Evolutionary conservation across 2,888 invertebrate species (phyloP), one percentile per base, ranked within the genome.

Genomic region (Xylophagus ater): DNA sequence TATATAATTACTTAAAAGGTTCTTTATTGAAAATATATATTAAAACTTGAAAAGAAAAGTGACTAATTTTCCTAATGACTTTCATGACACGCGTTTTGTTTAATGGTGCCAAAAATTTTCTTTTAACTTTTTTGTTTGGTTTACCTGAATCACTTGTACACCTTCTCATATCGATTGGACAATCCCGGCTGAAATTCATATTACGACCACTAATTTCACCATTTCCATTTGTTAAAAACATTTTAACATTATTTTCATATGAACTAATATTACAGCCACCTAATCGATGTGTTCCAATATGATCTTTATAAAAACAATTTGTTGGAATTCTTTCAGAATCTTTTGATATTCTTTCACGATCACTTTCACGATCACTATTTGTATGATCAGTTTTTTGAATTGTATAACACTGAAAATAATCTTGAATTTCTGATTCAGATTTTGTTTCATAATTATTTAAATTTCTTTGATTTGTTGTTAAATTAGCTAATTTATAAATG

Each of bases 141-240:
- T 57, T 51, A 65, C 65, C 65, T 51, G 65, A 63, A 43, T 63
- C 64, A 46, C 54, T 58, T 24, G 55, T 55, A 47, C 64, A 65
- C 41, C 65, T 57, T 49, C 65, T 54, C 65, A 65, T 65, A 53
- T 65, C 65, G 15, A 65, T 51, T 15, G 58, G 57, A 47, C 45
- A 58, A 48, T 48, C 52, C 12, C 41, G 50, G 28, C 49, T 49
- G 17, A 51, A 35, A 10, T 39, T 37, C 18, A 46, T 34, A n/a
- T 30, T 37, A 37, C 25, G 40, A 23, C 23, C 17, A 12, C 12
- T 21, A 10, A 19, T 20, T 18, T 19, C 9, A 29, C 30, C 35
- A 12, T 40, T 23, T 31, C 40, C 40, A 18, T 40, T 35, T 17
- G 40, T 36, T 14, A 42, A 24, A 37, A 37, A 42, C 34, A 35